Conservation (phyloP, 2,113 vertebrate genomes). For the Lycaon pictus region DNA sequence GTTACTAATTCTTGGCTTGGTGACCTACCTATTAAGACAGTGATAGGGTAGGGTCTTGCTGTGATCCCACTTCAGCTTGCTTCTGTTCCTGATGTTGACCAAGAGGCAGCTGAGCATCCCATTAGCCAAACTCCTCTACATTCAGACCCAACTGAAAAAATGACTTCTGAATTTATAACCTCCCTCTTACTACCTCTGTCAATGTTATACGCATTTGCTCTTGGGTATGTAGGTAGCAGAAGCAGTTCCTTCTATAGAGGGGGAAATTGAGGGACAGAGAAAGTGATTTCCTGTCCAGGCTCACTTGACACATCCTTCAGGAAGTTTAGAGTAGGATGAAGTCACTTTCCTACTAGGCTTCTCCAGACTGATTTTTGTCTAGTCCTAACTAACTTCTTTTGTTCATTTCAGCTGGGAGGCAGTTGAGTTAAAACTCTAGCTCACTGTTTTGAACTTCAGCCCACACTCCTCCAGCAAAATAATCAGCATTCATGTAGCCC, state of each 20-base stretch:
- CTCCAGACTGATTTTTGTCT: not conserved
- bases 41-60: not conserved
- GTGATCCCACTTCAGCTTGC: not conserved
- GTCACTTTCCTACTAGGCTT: not conserved
- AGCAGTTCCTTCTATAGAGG: not conserved
- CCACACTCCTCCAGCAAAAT: constrained; percentile 67
- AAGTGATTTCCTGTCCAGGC: not conserved
- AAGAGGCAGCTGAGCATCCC: not conserved
- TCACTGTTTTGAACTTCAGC: constrained; percentile 72
- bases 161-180: not conserved
- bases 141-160: not conserved
- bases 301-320: constrained; percentile 8
- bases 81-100: not conserved
- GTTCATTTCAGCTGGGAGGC: constrained; percentile 46
- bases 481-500: constrained; percentile 69
- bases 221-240: not conserved
- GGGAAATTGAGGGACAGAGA: constrained; percentile 19
- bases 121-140: not conserved
- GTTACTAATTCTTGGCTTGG: not conserved
- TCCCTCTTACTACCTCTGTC: not conserved
- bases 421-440: constrained; percentile 40
- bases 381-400: constrained; percentile 51
- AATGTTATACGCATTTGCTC: not conserved
- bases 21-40: not conserved
- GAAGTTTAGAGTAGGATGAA: not conserved